A percentile compares a stretch with the other conserved stretches of the same genome.
Conservation (phyloP, 2,888 invertebrate species). For the Lepidonotus clava region DNA sequence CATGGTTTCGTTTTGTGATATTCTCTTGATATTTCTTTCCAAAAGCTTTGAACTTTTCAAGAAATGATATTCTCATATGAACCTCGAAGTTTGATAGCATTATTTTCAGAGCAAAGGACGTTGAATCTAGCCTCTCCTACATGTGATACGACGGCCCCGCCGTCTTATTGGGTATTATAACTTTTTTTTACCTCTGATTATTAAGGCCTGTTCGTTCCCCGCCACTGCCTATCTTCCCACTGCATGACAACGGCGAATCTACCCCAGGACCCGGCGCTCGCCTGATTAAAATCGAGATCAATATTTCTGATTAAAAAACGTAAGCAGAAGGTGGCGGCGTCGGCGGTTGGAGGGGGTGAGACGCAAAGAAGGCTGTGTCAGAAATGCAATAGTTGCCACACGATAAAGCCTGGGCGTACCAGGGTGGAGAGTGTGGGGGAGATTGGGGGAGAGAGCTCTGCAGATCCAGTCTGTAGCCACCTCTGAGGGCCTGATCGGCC, state of each 20-base stretch:
- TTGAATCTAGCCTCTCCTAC: too few species aligned
- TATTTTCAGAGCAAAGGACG: too few species aligned
- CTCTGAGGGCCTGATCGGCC: neutral
- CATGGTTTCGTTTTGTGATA: too few species aligned
- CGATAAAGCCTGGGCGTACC: neutral
- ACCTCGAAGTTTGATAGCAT: too few species aligned
- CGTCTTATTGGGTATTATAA: neutral
- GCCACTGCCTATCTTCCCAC: too few species aligned
- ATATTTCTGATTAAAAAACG: constrained; percentile 35
- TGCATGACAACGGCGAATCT: constrained; percentile 37
- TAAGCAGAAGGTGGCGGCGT: constrained; percentile 2
- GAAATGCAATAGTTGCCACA: neutral
- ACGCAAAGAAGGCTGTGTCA: neutral
- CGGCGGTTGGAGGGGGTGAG: neutral
- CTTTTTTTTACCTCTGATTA: neutral
- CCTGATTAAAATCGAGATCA: constrained; percentile 50
- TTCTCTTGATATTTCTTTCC: too few species aligned
- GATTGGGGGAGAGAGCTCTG: neutral
- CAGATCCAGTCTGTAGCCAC: constrained; percentile 34
- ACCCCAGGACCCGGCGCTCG: neutral
- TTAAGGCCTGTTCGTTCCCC: neutral
- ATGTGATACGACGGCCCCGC: neutral
- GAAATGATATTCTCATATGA: too few species aligned
- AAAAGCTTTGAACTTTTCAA: too few species aligned
- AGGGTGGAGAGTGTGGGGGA: neutral